Evolutionary conservation across 2,113 vertebrate species (phyloP), one percentile per base, ranked within the genome.

Genomic region (Cynocephalus volans): DNA sequence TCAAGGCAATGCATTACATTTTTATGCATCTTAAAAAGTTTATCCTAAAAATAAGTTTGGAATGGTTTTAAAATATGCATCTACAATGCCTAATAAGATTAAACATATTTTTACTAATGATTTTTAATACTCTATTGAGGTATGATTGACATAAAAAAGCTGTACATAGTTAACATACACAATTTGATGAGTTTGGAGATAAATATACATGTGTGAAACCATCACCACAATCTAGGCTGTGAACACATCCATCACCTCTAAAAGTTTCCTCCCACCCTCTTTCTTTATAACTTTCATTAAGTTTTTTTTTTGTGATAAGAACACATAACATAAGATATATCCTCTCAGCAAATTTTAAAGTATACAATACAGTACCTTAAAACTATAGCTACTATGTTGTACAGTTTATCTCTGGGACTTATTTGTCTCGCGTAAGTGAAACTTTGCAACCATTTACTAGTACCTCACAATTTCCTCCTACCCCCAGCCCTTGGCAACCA

Each of bases 61-160:
- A 96, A 97, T 96, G n/a, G 48, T 93, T 98, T 96, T 92, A 97
- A 98, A 98, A 98, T 91, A 97, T 91, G 97, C 81, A 97, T 98
- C 95, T 97, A 26, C 8, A 92, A 92, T 97, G 77, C 93, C 92
- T 77, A 80, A n/a, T 41, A 77, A 77, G 45, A 60, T 87, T 81
- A 79, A 92, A 69, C 26, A 75, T 79, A 70, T 4, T 81, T 95
- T 85, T 52, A n/a, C 8, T 88, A 48, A 82, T 82, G 77, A 62
- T 62, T 91, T 77, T 33, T 64, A 60, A 50, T 14, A 28, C 8
- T 80, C 24, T 26, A 18, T 4, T 83, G n/a, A 77, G 52, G 48
- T 2, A 21, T n/a, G 15, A 19, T 21, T 23, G 52, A 52, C 54
- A 69, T 36, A 23, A 82, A 64, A 36, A 58, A 72, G 9, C 31